Base-by-base conservation (phyloP, 2,888 invertebrate genomes). In the Apodemia mormo region DNA sequence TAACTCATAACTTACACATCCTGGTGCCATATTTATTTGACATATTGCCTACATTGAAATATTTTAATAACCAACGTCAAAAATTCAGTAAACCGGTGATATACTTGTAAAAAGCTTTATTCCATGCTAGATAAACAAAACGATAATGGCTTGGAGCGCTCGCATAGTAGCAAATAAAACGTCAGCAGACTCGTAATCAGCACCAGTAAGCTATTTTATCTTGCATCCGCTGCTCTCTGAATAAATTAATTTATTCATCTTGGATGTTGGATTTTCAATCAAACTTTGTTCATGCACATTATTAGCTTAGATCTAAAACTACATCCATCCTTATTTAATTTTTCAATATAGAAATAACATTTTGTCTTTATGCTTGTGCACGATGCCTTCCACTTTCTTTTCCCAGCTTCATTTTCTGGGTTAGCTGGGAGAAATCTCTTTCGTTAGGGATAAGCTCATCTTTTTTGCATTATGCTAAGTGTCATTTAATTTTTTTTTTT, bases 271-370 rank as follows among this genome's bases (percentile, higher is more conserved):
- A 64, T 33, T 64, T 64, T 64, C 61, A 64, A 64, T 64, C 61
- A 64, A 64, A 64, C 37, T 64, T 64, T 14, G 37, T 66, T 52
- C 33, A n/a, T 12, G 22, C 10, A 37, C 9, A 56, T 33, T 22
- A 22, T 22, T 37, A 12, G 10, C 12, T 52, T 67, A 9, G 6
- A 6, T 12, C 22, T 9, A 56, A 12, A 54, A 22, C n/a, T 67
- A 67, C 54, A 45, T 64, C 68, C 40, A 58, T 12, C 4, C 5
- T 30, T 56, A 76, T 83, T 37, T 45, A 9, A 8, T 43, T 1
- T 2, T 5, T 43, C 10, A 43, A 10, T 43, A 43, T 43, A 1
- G 8, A 43, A 9, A 43, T 9, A 9, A 43, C 9, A 10, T 22
- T 22, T 22, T 22, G 22, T 22, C 22, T 22, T 22, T 22, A 22